Conservation (phyloP, 2,888 invertebrate genomes). For the Noctua comes region DNA sequence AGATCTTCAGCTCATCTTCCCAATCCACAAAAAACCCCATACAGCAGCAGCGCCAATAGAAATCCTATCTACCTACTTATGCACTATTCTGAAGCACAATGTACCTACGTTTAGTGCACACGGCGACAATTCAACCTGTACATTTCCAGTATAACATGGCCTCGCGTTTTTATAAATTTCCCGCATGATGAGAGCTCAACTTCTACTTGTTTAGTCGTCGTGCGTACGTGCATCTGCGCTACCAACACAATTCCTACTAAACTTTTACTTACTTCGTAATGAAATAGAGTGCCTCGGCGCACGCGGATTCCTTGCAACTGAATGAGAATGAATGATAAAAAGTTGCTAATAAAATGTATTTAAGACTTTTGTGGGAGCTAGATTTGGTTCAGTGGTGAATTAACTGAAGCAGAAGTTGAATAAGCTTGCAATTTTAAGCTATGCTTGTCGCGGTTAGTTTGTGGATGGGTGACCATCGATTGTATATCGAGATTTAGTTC, state of each 20-base stretch:
- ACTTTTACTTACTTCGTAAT: conserved; percentile 45
- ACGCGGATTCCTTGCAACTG: conserved; percentile 30
- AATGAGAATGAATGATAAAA: conserved; percentile 41
- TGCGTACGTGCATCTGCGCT: conserved; percentile 52
- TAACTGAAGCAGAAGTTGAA: background rate
- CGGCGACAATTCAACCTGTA: background rate
- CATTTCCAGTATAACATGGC: background rate
- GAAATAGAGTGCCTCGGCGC: conserved; percentile 47
- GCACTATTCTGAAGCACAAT: conserved; percentile 51
- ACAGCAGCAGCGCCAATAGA: conserved; percentile 18
- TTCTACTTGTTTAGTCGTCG: background rate
- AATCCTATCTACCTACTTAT: conserved; percentile 48
- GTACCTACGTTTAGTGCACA: conserved; percentile 38
- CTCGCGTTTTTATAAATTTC: background rate
- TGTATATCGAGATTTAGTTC: background rate
- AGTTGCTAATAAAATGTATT: conserved; percentile 28
- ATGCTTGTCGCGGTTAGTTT: background rate
- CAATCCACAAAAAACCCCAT: conserved; percentile 24
- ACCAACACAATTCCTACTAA: conserved; percentile 57
- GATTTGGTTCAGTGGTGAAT: background rate
- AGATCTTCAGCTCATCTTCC: background rate
- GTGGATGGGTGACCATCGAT: background rate
- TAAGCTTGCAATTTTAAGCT: background rate
- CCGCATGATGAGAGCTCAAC: background rate
- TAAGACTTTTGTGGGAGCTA: background rate